A percentile compares a stretch with the other conserved stretches of the same genome.
Evolutionary conservation across 2,888 invertebrate species (phyloP).

Genomic region (Empis livida): DNA sequence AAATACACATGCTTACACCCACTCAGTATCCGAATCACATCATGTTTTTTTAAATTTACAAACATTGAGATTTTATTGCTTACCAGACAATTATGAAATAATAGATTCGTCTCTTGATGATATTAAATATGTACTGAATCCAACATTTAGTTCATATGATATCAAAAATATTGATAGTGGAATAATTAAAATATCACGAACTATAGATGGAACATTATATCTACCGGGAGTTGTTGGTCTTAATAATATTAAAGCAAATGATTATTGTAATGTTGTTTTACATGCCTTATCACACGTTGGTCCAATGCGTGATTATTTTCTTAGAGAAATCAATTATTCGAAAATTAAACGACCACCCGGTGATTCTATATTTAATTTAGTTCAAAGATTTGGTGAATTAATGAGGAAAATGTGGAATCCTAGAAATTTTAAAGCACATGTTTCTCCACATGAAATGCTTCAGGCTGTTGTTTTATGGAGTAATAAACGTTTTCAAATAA

Average conservation of each 20-base stretch:
- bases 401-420: slow-evolving; percentile 98
- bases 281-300: slow-evolving; percentile 91
- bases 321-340: slow-evolving; percentile 85
- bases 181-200: slow-evolving; percentile 71
- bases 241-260: slow-evolving; percentile 99
- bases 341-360: slow-evolving; percentile 86
- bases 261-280: slow-evolving; percentile 97
- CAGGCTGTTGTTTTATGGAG: slow-evolving; percentile 97
- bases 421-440: slow-evolving; percentile 96
- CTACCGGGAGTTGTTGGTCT: slow-evolving; percentile 93
- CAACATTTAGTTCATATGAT: slow-evolving; percentile 77
- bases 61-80: slow-evolving; percentile 93
- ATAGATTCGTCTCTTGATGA: slow-evolving; percentile 95
- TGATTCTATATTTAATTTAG: slow-evolving; percentile 82
- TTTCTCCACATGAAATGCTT: slow-evolving; percentile 99
- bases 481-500: slow-evolving; percentile 94
- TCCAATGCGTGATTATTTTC: slow-evolving; percentile 87
- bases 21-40: slow-evolving; percentile 95
- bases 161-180: slow-evolving; percentile 64
- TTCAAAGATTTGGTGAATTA: slow-evolving; percentile 85
- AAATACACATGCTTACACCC: slow-evolving; percentile 97
- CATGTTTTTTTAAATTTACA: slow-evolving; percentile 96
- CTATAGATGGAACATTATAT: slow-evolving; percentile 93
- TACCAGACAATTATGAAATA: slow-evolving; percentile 99
- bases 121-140: slow-evolving; percentile 96